These are phyloP conservation scores for Rhabdomys pumilio DNA, from an alignment of 2,797 vertebrate genomes.

Conservation along the genomic window DNA sequence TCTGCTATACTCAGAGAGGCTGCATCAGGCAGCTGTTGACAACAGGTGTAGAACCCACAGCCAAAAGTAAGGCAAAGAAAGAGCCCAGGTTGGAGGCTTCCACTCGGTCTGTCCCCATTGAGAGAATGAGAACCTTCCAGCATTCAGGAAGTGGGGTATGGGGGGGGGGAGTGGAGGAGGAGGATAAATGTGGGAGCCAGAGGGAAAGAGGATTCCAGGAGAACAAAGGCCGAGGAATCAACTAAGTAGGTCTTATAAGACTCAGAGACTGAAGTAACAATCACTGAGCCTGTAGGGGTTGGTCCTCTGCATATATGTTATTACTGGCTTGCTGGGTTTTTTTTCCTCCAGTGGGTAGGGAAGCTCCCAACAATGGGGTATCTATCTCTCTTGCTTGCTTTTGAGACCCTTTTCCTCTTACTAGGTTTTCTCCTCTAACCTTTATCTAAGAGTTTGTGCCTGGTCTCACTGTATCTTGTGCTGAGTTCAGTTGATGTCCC, in stretches of 20 bases:
- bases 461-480: not conserved
- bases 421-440: too few relatives aligned
- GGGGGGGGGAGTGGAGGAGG: not conserved
- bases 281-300: not conserved
- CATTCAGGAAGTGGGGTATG: too few relatives aligned
- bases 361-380: not conserved
- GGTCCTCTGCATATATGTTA: not conserved
- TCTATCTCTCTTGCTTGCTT: not conserved
- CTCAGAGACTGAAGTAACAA: not conserved
- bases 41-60: not conserved
- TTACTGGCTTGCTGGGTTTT: not conserved
- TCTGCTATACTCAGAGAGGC: not conserved
- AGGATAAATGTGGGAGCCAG: not conserved
- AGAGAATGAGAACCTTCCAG: not conserved
- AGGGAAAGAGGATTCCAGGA: not conserved
- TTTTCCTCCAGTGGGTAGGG: not conserved
- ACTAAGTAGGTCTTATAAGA: not conserved
- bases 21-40: not conserved
- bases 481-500: not conserved
- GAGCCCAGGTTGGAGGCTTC: not conserved
- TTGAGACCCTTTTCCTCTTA: not conserved
- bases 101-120: not conserved
- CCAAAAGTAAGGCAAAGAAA: not conserved
- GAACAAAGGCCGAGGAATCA: not conserved
- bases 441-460: not conserved